Percentiles rank a stretch among this genome's conserved stretches.
Conservation (phyloP, 2,113 vertebrate genomes). For the Struthio camelus region DNA sequence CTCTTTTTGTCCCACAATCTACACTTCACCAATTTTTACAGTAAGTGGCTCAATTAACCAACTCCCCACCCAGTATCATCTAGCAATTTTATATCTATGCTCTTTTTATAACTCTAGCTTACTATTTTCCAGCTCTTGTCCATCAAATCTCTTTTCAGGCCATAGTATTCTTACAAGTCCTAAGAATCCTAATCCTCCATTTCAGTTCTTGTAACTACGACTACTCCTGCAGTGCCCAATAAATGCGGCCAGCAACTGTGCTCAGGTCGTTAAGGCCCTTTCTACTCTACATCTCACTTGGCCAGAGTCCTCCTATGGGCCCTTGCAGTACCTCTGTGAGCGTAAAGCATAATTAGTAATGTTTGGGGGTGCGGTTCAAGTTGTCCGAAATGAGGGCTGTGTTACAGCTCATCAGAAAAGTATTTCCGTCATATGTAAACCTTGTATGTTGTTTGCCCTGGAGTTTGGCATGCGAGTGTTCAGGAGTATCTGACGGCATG, state of each 20-base stretch:
- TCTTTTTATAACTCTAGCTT: not conserved
- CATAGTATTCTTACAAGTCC: not conserved
- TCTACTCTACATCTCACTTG: not conserved
- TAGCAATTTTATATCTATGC: not conserved
- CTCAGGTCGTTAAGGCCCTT: not conserved
- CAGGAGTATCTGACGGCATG: not conserved
- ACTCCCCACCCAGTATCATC: not conserved
- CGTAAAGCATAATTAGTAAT: not conserved
- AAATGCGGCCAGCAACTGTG: not conserved
- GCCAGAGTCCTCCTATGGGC: not conserved
- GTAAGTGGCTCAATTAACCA: not conserved
- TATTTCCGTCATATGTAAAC: not conserved
- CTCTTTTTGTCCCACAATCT: not conserved
- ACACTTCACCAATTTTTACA: not conserved
- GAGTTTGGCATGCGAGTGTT: not conserved
- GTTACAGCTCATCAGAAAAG: not conserved
- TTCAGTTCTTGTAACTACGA: fast-evolving
- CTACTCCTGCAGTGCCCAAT: not conserved
- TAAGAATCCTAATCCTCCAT: not conserved
- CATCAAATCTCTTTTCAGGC: not conserved
- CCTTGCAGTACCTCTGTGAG: not conserved
- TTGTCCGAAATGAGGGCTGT: not conserved
- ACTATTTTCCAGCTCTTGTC: not conserved
- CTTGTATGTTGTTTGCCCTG: not conserved
- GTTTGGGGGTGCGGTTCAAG: not conserved